These are phyloP conservation scores for Denticeps clupeoides DNA, from an alignment of 2,797 vertebrate species.

Conservation along the genomic window DNA sequence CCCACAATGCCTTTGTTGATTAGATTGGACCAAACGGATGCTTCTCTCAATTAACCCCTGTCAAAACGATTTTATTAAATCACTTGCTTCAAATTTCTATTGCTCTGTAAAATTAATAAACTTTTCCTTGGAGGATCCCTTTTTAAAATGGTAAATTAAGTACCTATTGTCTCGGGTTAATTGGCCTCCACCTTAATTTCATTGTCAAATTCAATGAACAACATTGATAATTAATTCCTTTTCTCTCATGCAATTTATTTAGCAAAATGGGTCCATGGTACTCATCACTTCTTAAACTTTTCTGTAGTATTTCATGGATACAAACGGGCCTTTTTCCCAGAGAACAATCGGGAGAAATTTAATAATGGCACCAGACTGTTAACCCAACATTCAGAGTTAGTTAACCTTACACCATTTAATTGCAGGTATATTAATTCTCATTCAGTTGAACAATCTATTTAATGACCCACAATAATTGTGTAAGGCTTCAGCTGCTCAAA, in stretches of 20 bases:
- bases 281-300: conserved; percentile 61
- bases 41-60: too few species aligned
- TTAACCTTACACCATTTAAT: conserved; percentile 61
- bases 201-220: conserved; percentile 56
- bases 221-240: conserved; percentile 69
- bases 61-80: too few species aligned
- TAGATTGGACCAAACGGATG: too few species aligned
- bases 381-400: conserved; percentile 57
- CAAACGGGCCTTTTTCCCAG: conserved; percentile 44
- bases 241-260: conserved; percentile 65
- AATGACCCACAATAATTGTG: conserved; percentile 43
- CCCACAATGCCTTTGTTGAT: too few species aligned
- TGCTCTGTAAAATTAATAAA: conserved; percentile 50
- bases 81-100: conserved; percentile 46
- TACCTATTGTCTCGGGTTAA: conserved; percentile 45
- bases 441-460: conserved; percentile 57
- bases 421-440: conserved; percentile 61
- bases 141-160: conserved; percentile 49
- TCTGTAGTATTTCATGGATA: conserved; percentile 54
- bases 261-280: conserved; percentile 58
- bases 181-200: conserved; percentile 52
- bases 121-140: conserved; percentile 46
- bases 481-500: conserved; percentile 41
- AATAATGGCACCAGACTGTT: conserved; percentile 54
- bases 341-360: conserved; percentile 58